phyloP scores from a whole-genome alignment of 2,888 invertebrate species.

The Terebella lapidaria region DNA sequence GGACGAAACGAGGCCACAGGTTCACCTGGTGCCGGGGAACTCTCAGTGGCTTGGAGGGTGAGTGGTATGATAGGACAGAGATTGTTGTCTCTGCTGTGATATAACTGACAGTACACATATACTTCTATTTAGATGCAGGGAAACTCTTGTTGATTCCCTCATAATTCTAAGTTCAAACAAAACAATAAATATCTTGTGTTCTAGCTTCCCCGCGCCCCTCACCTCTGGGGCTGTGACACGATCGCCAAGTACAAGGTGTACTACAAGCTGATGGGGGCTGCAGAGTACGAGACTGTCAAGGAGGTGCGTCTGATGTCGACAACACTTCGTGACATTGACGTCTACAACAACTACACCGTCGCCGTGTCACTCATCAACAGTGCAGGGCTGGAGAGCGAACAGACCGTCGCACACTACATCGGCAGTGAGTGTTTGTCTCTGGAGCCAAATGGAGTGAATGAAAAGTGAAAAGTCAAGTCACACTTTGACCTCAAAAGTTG shows the following conservation, averaged over 20 bases:
- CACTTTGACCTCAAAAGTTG: too few relatives aligned
- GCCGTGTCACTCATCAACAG: conserved; percentile 23
- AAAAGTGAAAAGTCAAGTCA: too few relatives aligned
- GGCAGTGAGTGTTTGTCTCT: too few relatives aligned
- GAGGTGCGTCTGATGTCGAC: neutral
- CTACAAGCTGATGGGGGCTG: neutral
- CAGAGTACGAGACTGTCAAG: neutral
- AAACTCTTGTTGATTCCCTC: too few relatives aligned
- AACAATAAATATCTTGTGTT: too few relatives aligned
- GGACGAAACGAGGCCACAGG: neutral
- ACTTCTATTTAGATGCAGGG: too few relatives aligned
- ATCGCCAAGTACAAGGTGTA: conserved; percentile 16
- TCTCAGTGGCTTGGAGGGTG: neutral
- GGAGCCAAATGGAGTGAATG: too few relatives aligned
- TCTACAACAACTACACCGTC: conserved; percentile 21
- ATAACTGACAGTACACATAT: too few relatives aligned
- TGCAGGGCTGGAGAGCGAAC: conserved; percentile 22
- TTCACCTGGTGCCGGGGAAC: neutral
- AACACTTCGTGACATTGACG: conserved; percentile 12
- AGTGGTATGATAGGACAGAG: too few relatives aligned
- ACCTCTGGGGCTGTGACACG: conserved; percentile 17
- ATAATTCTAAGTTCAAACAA: too few relatives aligned
- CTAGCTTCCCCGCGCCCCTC: neutral
- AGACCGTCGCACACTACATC: conserved; percentile 10
- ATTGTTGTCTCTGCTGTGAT: too few relatives aligned